Evolutionary conservation across 2,888 invertebrate species (phyloP).

Genomic region (Phaedon cochleariae): DNA sequence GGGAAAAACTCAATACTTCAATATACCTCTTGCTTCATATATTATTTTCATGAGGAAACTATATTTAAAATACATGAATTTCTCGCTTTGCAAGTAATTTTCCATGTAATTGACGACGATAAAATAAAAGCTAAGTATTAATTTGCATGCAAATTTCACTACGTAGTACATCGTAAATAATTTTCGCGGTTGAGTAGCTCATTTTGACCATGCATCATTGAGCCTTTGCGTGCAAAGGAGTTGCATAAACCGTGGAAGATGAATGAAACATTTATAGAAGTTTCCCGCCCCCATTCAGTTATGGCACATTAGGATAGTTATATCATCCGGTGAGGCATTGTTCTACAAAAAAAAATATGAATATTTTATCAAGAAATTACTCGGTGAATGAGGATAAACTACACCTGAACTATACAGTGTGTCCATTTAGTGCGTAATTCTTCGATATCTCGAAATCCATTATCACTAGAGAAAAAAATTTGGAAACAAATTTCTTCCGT

Average conservation of each 20-base stretch:
- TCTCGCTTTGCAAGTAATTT: not conserved
- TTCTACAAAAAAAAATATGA: not conserved
- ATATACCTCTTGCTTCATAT: too few species aligned
- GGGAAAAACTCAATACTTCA: not conserved
- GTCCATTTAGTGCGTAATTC: too few species aligned
- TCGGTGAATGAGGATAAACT: too few species aligned
- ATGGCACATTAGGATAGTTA: not conserved
- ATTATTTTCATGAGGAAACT: not conserved
- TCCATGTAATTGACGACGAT: not conserved
- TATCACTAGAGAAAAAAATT: too few species aligned
- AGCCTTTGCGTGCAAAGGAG: not conserved
- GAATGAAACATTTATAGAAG: slow-evolving; percentile 1
- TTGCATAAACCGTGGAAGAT: not conserved
- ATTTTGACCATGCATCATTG: not conserved
- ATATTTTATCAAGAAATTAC: not conserved
- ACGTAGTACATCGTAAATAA: not conserved
- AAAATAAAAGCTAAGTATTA: not conserved
- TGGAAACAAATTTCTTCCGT: too few species aligned
- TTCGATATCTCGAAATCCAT: too few species aligned
- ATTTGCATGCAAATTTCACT: not conserved
- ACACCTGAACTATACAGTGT: too few species aligned
- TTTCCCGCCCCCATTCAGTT: not conserved
- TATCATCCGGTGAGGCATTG: not conserved
- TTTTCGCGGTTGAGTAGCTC: not conserved
- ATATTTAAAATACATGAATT: not conserved